Evolutionary conservation across 2,113 vertebrate species (phyloP), one percentile per base, ranked within the genome.

Genomic region (Charina bottae): DNA sequence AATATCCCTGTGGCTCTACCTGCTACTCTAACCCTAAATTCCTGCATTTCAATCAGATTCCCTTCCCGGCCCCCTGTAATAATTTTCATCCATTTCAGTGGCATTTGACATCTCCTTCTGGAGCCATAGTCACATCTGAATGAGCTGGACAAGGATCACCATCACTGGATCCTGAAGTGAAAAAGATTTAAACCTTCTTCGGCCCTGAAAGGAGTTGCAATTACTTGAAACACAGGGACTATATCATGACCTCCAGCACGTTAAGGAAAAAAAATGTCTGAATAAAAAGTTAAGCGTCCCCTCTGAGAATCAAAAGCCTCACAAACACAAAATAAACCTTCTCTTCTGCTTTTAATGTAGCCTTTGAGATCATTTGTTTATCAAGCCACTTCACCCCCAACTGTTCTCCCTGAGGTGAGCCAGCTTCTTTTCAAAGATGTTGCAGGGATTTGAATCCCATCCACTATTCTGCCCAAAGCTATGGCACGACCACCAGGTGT

Each of bases 311-410:
- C 60, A 88, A 88, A 84, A 88, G 46, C 37, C 53, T 83, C 6
- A 24, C 26, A 83, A 33, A 83, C 26, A 19, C 54, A 26, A 88
- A 60, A 46, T 55, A 26, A 60, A 19, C 42, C 15, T 62, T 55
- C 62, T 87, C 85, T 78, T 88, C 72, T 83, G 28, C 42, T 78
- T 78, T 60, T 54, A 88, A 84, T 83, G 53, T 88, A 88, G 90
- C 64, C 90, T 78, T 58, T 55, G 85, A 92, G 59, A 88, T 49
- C 28, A 53, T 83, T 88, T 88, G 53, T 85, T 53, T 85, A n/a
- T 88, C 33, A 59, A 83, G 91, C 28, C 55, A 49, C 28, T 88
- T 83, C 15, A 12, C 68, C 59, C 64, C 53, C 60, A 72, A 54
- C 62, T 24, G 64, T 46, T 83, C 42, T 33, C 55, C 86, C 68